phyloP scores from a whole-genome alignment of 2,888 invertebrate species.

The Drosophila limbata region DNA sequence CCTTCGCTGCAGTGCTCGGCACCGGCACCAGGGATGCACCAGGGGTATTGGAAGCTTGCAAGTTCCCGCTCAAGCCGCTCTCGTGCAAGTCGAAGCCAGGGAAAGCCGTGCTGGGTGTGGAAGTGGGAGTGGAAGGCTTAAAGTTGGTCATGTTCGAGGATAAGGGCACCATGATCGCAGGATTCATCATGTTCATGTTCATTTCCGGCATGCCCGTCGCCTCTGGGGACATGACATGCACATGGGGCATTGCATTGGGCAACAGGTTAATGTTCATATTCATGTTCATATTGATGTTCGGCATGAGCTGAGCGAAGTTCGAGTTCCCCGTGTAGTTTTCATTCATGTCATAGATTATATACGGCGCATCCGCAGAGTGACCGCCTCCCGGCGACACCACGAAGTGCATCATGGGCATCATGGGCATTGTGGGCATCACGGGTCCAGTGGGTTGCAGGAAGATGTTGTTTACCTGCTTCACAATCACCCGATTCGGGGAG shows the following conservation, averaged over 20 bases:
- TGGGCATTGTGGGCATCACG: conserved; percentile 39
- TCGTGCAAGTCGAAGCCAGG: conserved; percentile 5
- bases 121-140: neutral
- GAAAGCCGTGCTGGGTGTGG: neutral
- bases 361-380: neutral
- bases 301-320: conserved; percentile 5
- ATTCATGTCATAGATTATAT: conserved; percentile 18
- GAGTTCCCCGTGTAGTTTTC: neutral
- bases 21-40: neutral
- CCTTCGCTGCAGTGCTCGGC: neutral
- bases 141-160: neutral
- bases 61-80: neutral
- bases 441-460: conserved; percentile 45
- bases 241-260: neutral
- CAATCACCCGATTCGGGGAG: neutral
- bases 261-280: conserved; percentile 3
- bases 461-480: conserved; percentile 15
- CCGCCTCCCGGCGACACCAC: neutral
- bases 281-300: conserved; percentile 25
- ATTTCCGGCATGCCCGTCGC: neutral
- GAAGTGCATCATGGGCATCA: conserved; percentile 25
- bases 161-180: conserved; percentile 4
- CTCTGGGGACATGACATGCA: neutral
- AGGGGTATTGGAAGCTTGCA: neutral
- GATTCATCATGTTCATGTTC: conserved; percentile 5